Conservation (phyloP, 2,888 invertebrate genomes). For the Ethmia dodecea region DNA sequence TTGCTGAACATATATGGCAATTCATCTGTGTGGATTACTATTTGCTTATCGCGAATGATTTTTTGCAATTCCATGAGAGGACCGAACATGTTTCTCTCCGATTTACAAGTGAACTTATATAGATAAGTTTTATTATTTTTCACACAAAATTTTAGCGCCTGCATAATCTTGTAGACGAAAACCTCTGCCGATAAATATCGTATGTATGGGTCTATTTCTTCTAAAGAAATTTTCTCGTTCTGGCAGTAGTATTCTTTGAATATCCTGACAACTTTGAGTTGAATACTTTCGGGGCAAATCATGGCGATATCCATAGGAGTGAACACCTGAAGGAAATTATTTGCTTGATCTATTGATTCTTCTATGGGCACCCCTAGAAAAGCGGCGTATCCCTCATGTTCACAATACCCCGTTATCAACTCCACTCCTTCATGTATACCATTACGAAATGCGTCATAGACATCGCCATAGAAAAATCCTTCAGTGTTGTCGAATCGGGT, state of each 20-base stretch:
- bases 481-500: slow-evolving; percentile 20
- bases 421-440: slow-evolving; percentile 69
- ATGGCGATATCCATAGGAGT: not conserved
- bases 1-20: slow-evolving; percentile 1
- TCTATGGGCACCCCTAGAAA: slow-evolving; percentile 11
- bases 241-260: not conserved
- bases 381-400: slow-evolving; percentile 81
- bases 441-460: slow-evolving; percentile 38
- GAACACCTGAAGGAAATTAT: not conserved
- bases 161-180: not conserved
- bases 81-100: slow-evolving; percentile 13
- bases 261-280: not conserved
- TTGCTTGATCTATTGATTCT: too few species aligned
- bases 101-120: slow-evolving; percentile 24
- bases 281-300: not conserved
- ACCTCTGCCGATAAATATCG: not conserved
- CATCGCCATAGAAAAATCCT: slow-evolving; percentile 19
- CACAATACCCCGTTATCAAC: slow-evolving; percentile 81
- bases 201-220: slow-evolving; percentile 10
- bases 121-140: slow-evolving; percentile 24
- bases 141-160: slow-evolving; percentile 26
- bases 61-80: not conserved
- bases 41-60: not conserved
- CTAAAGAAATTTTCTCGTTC: not conserved
- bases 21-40: slow-evolving; percentile 6